These are phyloP conservation scores for Euglossa dilemma DNA, from an alignment of 1,140 invertebrate genomes.

Conservation along the genomic window DNA sequence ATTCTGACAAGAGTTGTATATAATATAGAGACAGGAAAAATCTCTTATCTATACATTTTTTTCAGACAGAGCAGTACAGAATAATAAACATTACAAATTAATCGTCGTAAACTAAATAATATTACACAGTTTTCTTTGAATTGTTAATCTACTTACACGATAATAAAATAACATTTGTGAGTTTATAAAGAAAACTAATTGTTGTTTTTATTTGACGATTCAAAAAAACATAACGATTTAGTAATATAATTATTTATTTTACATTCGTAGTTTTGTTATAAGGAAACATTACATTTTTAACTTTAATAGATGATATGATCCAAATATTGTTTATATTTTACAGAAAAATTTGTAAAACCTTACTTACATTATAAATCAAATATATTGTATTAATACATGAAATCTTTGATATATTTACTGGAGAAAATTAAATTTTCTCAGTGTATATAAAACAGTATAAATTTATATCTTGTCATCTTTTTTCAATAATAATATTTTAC, in stretches of 20 bases:
- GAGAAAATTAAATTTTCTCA: slow-evolving; percentile 22
- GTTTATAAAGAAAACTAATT: slow-evolving; percentile 2
- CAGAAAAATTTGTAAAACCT: neutral
- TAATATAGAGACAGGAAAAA: slow-evolving; percentile 40
- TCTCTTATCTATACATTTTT: neutral
- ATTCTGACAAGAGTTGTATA: slow-evolving; percentile 48
- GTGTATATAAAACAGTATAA: slow-evolving; percentile 39
- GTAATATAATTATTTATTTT: slow-evolving; percentile 15
- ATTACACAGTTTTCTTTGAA: slow-evolving; percentile 36
- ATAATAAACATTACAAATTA: neutral
- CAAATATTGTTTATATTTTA: slow-evolving; percentile 19
- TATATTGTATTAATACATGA: slow-evolving; percentile 9
- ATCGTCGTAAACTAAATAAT: neutral
- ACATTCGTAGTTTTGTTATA: neutral
- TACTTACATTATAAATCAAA: slow-evolving; percentile 21
- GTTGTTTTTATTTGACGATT: neutral
- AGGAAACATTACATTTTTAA: slow-evolving; percentile 8
- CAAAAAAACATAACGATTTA: neutral
- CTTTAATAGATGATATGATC: slow-evolving; percentile 1
- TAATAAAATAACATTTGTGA: slow-evolving; percentile 40
- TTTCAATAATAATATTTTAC: neutral
- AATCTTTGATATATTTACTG: slow-evolving; percentile 2
- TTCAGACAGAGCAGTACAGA: neutral
- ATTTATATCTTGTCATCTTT: slow-evolving; percentile 3
- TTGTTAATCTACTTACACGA: slow-evolving; percentile 21